Evolutionary conservation across 2,113 vertebrate species (phyloP), one percentile per base, ranked within the genome.

Genomic region (Daphoenositta chrysoptera): DNA sequence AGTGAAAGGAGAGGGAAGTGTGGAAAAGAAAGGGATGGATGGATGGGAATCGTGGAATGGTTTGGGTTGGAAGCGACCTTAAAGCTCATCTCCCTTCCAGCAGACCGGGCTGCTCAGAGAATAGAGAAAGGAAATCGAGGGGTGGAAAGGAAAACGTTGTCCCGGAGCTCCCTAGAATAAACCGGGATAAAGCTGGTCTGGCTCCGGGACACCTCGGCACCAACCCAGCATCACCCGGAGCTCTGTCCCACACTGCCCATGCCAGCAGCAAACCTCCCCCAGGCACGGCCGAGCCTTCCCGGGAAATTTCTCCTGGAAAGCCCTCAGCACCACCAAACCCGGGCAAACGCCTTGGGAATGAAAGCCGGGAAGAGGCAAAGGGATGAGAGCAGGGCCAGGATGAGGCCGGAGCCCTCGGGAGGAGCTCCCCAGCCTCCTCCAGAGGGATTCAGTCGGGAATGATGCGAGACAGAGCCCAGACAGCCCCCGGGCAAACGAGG

Each of bases 301-400:
- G 65, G 33, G 39, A 10, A 15, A 30, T 51, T 40, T 9, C 70
- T 48, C 35, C 73, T 19, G 23, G 86, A 35, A 45, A 69, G 11
- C 45, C 45, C 58, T 6, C 31, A 6, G 66, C 40, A n/a, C 28
- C 45, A 10, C 26, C 44, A 10, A 21, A 15, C 4, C 7, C 0
- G 0, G 70, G 30, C 6, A 51, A 44, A 51, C 1, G 15, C 28
- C 63, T 10, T 1, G 44, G 4, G 7, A 73, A 65, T 0, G 0
- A 51, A 20, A 16, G 5, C 0, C 3, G 21, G 54, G 40, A 37
- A 8, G 18, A 35, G 15, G 66, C 35, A 31, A 31, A 76, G 76
- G 72, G 78, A 48, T 15, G 33, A 15, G 69, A 60, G n/a, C 15
- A 3, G 26, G 79, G 33, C 51, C 42, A 24, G 50, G 81, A 40